These are phyloP conservation scores for Periphyllus acericola DNA, from an alignment of 2,888 invertebrate species.

Conservation along the genomic window DNA sequence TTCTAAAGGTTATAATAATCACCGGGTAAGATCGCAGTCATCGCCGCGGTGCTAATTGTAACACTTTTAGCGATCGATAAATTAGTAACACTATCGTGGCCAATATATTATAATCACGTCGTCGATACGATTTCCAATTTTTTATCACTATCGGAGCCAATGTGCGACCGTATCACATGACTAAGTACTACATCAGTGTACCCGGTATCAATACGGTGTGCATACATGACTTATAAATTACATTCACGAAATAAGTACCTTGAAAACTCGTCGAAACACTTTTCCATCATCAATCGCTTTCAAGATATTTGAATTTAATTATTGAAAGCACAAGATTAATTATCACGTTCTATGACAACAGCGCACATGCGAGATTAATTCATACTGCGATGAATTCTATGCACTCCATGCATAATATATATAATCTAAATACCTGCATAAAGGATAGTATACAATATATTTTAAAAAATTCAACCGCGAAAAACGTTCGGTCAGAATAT, in stretches of 20 bases:
- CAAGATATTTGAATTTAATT: background rate
- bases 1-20: background rate
- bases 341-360: background rate
- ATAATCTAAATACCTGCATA: too few species aligned
- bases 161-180: background rate
- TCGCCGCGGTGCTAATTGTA: slow-evolving; percentile 24
- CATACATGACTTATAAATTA: background rate
- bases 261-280: background rate
- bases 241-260: background rate
- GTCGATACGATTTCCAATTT: slow-evolving; percentile 28
- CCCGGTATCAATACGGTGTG: background rate
- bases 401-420: too few species aligned
- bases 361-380: background rate
- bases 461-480: too few species aligned
- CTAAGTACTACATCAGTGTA: background rate
- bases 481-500: too few species aligned
- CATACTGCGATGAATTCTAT: background rate
- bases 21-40: background rate
- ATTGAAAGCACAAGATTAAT: background rate
- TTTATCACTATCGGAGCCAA: background rate
- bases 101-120: background rate
- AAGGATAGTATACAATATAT: too few species aligned
- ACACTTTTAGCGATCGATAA: slow-evolving; percentile 44
- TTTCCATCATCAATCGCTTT: background rate
- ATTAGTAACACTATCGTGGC: slow-evolving; percentile 37